Conservation (phyloP, 1,140 invertebrate genomes). For the Papilio aristodemus region DNA sequence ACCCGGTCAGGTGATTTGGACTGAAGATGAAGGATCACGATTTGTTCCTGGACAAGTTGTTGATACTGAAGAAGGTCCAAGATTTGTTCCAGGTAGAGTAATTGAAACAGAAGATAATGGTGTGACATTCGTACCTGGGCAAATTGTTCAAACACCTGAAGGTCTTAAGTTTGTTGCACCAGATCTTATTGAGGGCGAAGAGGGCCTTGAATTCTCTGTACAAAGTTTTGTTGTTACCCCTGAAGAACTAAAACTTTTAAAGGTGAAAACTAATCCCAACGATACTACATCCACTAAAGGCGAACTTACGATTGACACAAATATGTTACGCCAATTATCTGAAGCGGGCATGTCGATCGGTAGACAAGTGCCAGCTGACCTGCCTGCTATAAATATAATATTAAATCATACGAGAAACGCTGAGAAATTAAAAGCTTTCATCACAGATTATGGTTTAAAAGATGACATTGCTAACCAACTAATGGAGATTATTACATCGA, state of each 20-base stretch:
- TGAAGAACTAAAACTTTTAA: conserved; percentile 84
- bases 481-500: conserved; percentile 77
- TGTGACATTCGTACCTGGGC: conserved; percentile 86
- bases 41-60: conserved; percentile 89
- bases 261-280: conserved; percentile 81
- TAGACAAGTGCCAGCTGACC: conserved; percentile 82
- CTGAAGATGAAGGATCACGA: conserved; percentile 85
- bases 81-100: conserved; percentile 87
- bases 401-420: conserved; percentile 81
- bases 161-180: conserved; percentile 86
- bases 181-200: conserved; percentile 83
- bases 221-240: conserved; percentile 88
- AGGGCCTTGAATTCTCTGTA: conserved; percentile 87
- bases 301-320: conserved; percentile 84
- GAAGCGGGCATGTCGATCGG: conserved; percentile 86
- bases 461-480: conserved; percentile 78
- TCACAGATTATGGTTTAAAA: conserved; percentile 77
- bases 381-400: conserved; percentile 83
- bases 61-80: conserved; percentile 85
- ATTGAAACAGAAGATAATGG: conserved; percentile 84
- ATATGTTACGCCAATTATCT: conserved; percentile 85
- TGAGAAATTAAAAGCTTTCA: conserved; percentile 76
- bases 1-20: conserved; percentile 87
- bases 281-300: conserved; percentile 81
- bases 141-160: conserved; percentile 86